Evolutionary conservation across 2,797 vertebrate genomes (phyloP).

Genomic region (Clarias platycephalus): DNA sequence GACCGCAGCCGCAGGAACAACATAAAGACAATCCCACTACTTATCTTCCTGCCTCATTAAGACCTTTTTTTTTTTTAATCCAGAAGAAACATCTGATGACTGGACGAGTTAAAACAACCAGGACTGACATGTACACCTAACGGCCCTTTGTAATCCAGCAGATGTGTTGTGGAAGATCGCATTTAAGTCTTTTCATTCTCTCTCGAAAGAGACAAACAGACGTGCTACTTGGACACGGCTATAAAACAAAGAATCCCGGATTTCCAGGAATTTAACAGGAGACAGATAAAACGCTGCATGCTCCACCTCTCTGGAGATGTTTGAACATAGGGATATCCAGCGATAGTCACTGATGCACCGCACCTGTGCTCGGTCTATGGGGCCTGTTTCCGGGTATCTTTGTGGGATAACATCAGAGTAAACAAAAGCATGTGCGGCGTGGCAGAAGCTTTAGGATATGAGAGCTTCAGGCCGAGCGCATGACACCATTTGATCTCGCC

Average conservation of each 20-base stretch:
- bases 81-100: neutral
- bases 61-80: neutral
- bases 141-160: neutral
- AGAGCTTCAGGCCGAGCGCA: slow-evolving; percentile 30
- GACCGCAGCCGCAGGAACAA: neutral
- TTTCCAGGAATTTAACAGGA: neutral
- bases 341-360: no score
- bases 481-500: slow-evolving; percentile 48
- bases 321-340: no score
- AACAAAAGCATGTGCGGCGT: slow-evolving; percentile 34
- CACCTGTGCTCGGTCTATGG: neutral
- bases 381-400: neutral
- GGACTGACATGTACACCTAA: neutral
- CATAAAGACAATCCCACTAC: neutral
- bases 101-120: neutral
- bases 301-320: neutral
- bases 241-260: neutral
- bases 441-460: slow-evolving; percentile 28
- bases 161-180: no score
- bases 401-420: neutral
- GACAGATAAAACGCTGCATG: neutral
- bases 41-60: neutral
- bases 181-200: neutral
- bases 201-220: neutral
- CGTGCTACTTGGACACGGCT: neutral